Evolutionary conservation across 2,797 vertebrate genomes (phyloP), one percentile per base, ranked within the genome.

Genomic region (Perodicticus potto): DNA sequence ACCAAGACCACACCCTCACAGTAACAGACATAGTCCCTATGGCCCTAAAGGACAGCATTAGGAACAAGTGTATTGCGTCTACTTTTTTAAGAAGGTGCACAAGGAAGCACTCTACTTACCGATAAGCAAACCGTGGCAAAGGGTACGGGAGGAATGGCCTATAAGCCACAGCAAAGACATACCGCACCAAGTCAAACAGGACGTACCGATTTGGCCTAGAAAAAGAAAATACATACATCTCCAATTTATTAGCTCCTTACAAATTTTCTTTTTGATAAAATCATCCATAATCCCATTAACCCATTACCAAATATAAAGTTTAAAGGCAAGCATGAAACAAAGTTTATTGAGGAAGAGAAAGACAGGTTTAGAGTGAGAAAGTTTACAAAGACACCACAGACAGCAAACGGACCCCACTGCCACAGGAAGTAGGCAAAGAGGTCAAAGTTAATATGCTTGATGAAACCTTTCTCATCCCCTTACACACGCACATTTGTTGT

Each of bases 171-270:
- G 98, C 97, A 0, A 99, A 99, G 89, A 99, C 19, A 67, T 99
- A 99, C 93, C 99, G 98, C 11, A 99, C 99, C 98, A 99, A 97
- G 96, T 99, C 99, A 4, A 99, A 98, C 34, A 99, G 99, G 4
- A 99, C 97, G 95, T 99, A 99, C 9, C 99, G 98, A 93, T 99
- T 98, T 12, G 99, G 99, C 45, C 99, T 99, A 92, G 1, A 91
- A 94, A 78, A 94, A 88, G n/a, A 96, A 57, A 94, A 4, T 29
- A 91, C 73, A 13, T 25, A 87, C 37, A 19, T 78, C 81, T 83
- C 76, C 9, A 92, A 55, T 67, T 77, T 27, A 85, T 29, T 88
- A 76, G 69, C 23, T 61, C 20, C 45, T 65, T 25, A 55, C 0
- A 40, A 32, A 45, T 25, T 89, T 61, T 78, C 49, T 25, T 43